These are phyloP conservation scores for Calephelis virginiensis DNA, from an alignment of 1,140 invertebrate genomes.

Conservation along the genomic window DNA sequence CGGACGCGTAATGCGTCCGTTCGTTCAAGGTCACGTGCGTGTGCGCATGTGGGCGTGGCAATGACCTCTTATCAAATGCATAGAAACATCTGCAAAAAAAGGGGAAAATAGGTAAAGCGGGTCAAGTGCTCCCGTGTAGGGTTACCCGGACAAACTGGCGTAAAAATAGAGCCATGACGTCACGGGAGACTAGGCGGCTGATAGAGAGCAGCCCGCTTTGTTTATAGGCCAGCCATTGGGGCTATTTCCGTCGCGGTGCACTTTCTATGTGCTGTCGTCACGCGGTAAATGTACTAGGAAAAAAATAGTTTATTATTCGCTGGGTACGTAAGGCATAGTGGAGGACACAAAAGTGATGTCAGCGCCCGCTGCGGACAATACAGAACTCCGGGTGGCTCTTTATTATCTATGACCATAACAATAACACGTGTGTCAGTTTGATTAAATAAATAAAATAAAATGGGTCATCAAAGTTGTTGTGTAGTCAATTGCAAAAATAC, in stretches of 20 bases:
- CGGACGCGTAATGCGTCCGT: constrained; percentile 20
- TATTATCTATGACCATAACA: no score
- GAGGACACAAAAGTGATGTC: no score
- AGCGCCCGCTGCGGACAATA: no score
- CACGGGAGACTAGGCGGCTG: constrained; percentile 57
- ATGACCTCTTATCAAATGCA: constrained; percentile 54
- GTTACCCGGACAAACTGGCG: constrained; percentile 47
- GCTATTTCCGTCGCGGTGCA: constrained; percentile 46
- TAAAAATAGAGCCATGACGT: constrained; percentile 58
- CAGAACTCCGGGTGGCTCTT: no score
- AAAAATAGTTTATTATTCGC: background rate
- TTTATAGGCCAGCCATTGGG: constrained; percentile 58
- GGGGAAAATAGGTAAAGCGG: constrained; percentile 49
- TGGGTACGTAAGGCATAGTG: no score
- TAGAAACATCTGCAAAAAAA: constrained; percentile 33
- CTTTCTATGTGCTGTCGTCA: constrained; percentile 33
- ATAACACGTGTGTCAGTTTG: no score
- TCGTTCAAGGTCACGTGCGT: constrained; percentile 52
- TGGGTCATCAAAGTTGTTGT: no score
- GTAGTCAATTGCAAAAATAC: no score
- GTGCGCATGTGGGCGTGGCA: constrained; percentile 44
- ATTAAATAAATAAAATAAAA: no score
- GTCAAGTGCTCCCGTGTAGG: constrained; percentile 66
- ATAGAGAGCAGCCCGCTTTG: constrained; percentile 55
- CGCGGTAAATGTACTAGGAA: constrained; percentile 16